Evolutionary conservation across 2,113 vertebrate genomes (phyloP), one percentile per base, ranked within the genome.

Genomic region (Oostethus manadensis): DNA sequence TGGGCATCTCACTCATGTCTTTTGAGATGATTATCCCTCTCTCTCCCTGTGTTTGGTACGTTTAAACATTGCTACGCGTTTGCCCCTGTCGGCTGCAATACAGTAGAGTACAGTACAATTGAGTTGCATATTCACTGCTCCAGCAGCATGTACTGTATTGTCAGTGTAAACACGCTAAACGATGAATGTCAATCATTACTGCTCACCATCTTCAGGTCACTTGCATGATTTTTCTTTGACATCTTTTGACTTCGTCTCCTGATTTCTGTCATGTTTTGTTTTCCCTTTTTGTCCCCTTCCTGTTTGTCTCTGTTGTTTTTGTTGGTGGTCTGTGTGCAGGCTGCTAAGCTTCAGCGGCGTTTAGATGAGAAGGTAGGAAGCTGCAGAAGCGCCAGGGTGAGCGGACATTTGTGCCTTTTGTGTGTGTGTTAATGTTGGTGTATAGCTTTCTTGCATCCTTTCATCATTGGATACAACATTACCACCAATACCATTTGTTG

Each of bases 351-450:
- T 79, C 90, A 90, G 82, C 89, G 90, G 89, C 86, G 86, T 79
- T 87, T 91, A 89, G 83, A 84, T 87, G 88, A 90, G 83, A 88
- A 88, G 85, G 86, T 89, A 90, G 89, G 89, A 80, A 85, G 74
- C 80, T 76, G 79, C 78, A 63, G 81, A 88, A 79, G 71, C 77
- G 73, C 68, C 85, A 84, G 87, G 88, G 88, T 89, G 88, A 89
- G 85, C 77, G 78, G 78, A 65, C 76, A 77, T 77, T 76, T 60
- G 68, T 71, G 62, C 60, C 21, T 17, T 85, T 56, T 82, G 70
- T 58, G 66, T 80, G 57, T 74, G 47, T 74, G 17, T 64, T 66
- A 62, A 64, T 56, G 64, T 47, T 62, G 66, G 50, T 16, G 23
- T 51, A 17, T n/a, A 1, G 1, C 1, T 47, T 20, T 8, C 1